Conservation (phyloP, 2,113 vertebrate genomes). For the Cyanocitta stelleri region DNA sequence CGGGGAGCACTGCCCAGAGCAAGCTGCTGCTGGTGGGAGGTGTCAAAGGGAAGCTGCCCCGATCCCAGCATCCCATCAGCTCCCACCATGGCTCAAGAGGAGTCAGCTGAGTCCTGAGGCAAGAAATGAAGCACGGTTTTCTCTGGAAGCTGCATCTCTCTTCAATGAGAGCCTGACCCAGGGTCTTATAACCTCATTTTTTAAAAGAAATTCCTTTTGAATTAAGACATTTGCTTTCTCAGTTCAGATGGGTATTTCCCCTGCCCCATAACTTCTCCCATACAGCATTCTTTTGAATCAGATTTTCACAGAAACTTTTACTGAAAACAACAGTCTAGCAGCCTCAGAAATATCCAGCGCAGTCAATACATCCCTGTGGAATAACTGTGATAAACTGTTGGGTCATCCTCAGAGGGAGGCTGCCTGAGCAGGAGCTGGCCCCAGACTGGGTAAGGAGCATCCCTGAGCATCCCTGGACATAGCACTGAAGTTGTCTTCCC, state of each 20-base stretch:
- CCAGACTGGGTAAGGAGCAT: background rate
- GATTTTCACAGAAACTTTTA: background rate
- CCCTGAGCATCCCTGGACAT: background rate
- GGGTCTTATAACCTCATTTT: background rate
- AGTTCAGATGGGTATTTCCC: background rate
- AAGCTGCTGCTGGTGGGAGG: background rate
- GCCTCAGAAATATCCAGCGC: background rate
- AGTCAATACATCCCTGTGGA: background rate
- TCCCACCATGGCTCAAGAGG: background rate
- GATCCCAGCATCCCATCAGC: background rate
- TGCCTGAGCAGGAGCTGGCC: background rate
- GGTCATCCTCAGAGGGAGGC: background rate
- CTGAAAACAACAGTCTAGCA: background rate
- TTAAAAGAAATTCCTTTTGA: background rate
- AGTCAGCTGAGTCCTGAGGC: background rate
- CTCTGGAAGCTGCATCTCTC: background rate
- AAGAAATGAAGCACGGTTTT: background rate
- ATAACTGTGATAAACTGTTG: background rate
- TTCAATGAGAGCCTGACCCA: background rate
- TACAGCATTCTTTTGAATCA: background rate
- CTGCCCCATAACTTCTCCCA: background rate
- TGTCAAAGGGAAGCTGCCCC: background rate
- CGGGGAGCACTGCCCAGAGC: accelerated
- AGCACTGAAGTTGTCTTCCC: accelerated
- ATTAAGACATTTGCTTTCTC: background rate